Percentiles rank a stretch among this genome's conserved stretches.
phyloP scores from a whole-genome alignment of 92 coral and sea anemone genomes.

The Hydrozoanthus gracilis region DNA sequence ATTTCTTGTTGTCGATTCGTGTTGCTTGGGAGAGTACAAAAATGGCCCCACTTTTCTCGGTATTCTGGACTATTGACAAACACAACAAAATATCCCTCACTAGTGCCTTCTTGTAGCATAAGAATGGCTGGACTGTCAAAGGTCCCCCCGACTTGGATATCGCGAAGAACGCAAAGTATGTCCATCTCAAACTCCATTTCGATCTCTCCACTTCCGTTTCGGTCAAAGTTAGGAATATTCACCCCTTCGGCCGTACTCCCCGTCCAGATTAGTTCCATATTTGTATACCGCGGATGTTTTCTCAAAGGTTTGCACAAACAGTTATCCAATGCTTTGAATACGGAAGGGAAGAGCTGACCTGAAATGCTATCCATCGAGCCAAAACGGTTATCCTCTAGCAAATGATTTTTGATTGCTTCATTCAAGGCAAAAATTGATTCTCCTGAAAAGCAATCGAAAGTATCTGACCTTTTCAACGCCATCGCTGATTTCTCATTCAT shows the following conservation, averaged over 20 bases:
- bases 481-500: background rate
- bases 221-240: conserved; percentile 57
- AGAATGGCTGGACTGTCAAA: conserved; percentile 47
- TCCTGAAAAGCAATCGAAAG: conserved; percentile 45
- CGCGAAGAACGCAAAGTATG: conserved; percentile 56
- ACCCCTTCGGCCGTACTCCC: conserved; percentile 62
- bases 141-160: conserved; percentile 46
- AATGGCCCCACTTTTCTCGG: conserved; percentile 42
- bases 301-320: conserved; percentile 56
- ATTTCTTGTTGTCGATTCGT: conserved; percentile 53
- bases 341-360: conserved; percentile 49
- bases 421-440: conserved; percentile 40
- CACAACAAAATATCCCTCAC: conserved; percentile 56
- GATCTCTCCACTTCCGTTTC: conserved; percentile 47
- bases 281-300: conserved; percentile 49
- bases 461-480: background rate
- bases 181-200: conserved; percentile 56
- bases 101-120: conserved; percentile 51
- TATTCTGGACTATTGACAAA: conserved; percentile 43
- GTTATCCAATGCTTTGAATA: conserved; percentile 44
- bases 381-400: conserved; percentile 41
- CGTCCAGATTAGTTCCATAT: conserved; percentile 53
- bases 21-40: conserved; percentile 44
- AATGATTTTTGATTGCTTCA: conserved; percentile 44
- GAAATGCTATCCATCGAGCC: conserved; percentile 51